These are phyloP conservation scores for Achroia grisella DNA, from an alignment of 1,140 invertebrate genomes.

Conservation along the genomic window DNA sequence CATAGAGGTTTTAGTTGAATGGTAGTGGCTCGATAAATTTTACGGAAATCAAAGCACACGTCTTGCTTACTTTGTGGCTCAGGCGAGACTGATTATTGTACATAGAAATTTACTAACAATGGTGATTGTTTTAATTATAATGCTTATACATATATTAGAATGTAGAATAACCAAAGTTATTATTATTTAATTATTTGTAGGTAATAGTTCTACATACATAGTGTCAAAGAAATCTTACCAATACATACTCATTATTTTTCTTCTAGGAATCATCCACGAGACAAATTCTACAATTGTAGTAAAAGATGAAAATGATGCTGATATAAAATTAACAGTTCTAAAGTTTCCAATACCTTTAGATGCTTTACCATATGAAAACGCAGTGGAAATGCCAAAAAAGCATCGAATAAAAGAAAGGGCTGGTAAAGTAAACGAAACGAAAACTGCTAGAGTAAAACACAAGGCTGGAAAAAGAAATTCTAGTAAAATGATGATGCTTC, in stretches of 20 bases:
- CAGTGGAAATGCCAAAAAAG: slow-evolving; percentile 5
- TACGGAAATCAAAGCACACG: too few species aligned
- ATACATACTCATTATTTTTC: slow-evolving; percentile 18
- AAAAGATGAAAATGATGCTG: slow-evolving; percentile 38
- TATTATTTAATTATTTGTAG: too few species aligned
- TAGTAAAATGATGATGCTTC: slow-evolving; percentile 20
- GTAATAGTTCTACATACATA: slow-evolving; percentile 3
- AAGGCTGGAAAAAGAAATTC: not conserved
- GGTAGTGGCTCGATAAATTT: too few species aligned
- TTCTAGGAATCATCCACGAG: slow-evolving; percentile 50
- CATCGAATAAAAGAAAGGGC: not conserved
- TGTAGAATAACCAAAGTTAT: too few species aligned
- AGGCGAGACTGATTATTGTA: too few species aligned
- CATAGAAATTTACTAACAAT: too few species aligned
- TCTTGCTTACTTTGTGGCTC: too few species aligned
- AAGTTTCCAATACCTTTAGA: slow-evolving; percentile 35
- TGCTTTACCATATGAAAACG: slow-evolving; percentile 23
- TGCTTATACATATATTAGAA: too few species aligned
- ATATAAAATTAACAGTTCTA: slow-evolving; percentile 34
- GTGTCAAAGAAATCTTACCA: not conserved
- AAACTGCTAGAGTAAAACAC: slow-evolving; percentile 5
- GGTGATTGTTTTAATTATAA: too few species aligned
- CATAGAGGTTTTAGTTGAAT: too few species aligned
- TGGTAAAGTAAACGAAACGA: slow-evolving; percentile 4
- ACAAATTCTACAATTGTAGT: slow-evolving; percentile 38